Evolutionary conservation across 2,888 invertebrate genomes (phyloP).

Genomic region (Chalcis sispes): DNA sequence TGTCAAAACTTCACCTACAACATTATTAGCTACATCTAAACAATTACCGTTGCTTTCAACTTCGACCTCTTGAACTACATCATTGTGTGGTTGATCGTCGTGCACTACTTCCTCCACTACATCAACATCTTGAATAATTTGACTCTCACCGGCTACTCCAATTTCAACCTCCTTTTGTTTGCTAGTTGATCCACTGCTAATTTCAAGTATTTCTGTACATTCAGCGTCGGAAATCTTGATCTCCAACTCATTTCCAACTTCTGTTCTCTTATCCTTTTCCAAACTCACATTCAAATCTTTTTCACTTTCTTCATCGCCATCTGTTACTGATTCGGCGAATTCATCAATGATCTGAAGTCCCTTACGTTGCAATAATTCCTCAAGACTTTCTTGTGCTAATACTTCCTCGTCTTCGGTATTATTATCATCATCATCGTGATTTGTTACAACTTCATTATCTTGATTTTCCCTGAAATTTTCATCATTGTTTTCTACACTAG

Average conservation of each 20-base stretch:
- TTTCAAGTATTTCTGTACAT: constrained; percentile 45
- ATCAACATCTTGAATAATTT: constrained; percentile 51
- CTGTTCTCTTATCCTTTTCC: constrained; percentile 41
- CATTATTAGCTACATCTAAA: constrained; percentile 53
- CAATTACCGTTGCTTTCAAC: constrained; percentile 58
- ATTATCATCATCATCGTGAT: constrained; percentile 36
- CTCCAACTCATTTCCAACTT: constrained; percentile 28
- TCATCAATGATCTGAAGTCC: constrained; percentile 59
- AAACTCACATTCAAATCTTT: constrained; percentile 36
- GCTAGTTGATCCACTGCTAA: constrained; percentile 15
- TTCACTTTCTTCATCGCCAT: constrained; percentile 52
- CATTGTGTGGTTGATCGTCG: constrained; percentile 36
- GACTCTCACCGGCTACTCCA: constrained; percentile 39
- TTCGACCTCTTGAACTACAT: constrained; percentile 52
- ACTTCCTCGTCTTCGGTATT: constrained; percentile 49
- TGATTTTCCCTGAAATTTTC: not conserved
- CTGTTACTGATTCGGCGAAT: constrained; percentile 50
- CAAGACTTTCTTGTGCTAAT: constrained; percentile 54
- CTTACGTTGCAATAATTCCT: constrained; percentile 58
- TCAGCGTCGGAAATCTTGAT: constrained; percentile 53
- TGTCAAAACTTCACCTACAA: constrained; percentile 52
- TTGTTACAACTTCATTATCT: not conserved
- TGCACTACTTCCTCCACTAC: constrained; percentile 53
- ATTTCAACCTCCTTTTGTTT: constrained; percentile 43
- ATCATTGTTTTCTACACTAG: constrained; percentile 19